Conservation (phyloP, 2,888 invertebrate species). For the Agonopterix arenella region DNA sequence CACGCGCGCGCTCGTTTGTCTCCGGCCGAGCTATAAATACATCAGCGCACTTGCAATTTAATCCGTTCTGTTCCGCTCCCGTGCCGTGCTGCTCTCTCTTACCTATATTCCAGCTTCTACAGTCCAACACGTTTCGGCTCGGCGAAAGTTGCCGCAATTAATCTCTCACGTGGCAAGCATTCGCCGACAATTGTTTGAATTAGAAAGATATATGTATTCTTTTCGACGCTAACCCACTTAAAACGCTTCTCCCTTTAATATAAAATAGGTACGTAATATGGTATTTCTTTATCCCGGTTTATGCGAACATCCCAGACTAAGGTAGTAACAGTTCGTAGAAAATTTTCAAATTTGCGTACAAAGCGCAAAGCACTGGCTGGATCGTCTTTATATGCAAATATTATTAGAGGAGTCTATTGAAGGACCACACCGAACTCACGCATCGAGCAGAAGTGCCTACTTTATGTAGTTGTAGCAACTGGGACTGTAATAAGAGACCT, state of each 20-base stretch:
- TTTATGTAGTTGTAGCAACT: slow-evolving; percentile 25
- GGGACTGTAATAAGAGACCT: slow-evolving; percentile 40
- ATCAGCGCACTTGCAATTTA: slow-evolving; percentile 75
- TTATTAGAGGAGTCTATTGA: slow-evolving; percentile 58
- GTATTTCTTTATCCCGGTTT: slow-evolving; percentile 11
- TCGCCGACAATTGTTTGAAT: slow-evolving; percentile 41
- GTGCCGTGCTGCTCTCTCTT: slow-evolving; percentile 44
- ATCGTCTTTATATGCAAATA: slow-evolving; percentile 67
- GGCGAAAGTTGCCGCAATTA: slow-evolving; percentile 58
- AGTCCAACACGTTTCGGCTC: slow-evolving; percentile 35
- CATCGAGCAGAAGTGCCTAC: slow-evolving; percentile 36
- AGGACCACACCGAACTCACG: slow-evolving; percentile 48
- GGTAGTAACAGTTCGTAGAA: slow-evolving; percentile 41
- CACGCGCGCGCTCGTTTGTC: slow-evolving; percentile 73
- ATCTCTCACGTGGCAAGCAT: slow-evolving; percentile 43
- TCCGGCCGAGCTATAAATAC: slow-evolving; percentile 73
- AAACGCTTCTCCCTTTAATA: not conserved
- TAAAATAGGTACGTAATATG: slow-evolving; percentile 1
- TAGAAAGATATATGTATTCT: slow-evolving; percentile 30
- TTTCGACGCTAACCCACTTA: slow-evolving; percentile 4
- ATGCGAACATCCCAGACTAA: slow-evolving; percentile 15
- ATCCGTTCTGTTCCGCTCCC: slow-evolving; percentile 66
- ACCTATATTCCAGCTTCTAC: slow-evolving; percentile 23
- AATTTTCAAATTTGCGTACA: slow-evolving; percentile 56
- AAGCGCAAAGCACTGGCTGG: slow-evolving; percentile 46